Conservation (phyloP, 2,888 invertebrate species). For the Chorisops tibialis region DNA sequence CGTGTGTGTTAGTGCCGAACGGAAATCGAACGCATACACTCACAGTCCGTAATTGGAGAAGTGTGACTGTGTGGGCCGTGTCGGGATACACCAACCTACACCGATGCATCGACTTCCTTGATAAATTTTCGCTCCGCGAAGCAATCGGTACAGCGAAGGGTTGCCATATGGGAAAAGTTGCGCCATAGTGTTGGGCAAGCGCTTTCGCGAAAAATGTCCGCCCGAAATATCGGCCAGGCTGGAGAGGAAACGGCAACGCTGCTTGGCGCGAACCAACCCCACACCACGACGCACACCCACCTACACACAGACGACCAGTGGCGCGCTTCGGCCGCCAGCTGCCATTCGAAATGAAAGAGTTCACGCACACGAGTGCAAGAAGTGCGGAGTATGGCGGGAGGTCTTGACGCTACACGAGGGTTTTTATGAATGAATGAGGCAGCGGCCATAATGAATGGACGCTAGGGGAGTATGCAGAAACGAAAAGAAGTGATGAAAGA, state of each 20-base stretch:
- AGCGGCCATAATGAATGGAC: conserved; percentile 37
- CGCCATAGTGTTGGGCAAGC: not conserved
- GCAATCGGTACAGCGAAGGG: not conserved
- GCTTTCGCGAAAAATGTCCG: not conserved
- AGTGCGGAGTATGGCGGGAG: conserved; percentile 15
- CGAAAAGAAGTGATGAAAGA: not conserved
- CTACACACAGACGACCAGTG: not conserved
- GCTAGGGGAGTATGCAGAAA: not conserved
- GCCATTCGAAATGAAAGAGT: not conserved
- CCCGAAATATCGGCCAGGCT: not conserved
- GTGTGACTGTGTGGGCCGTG: not conserved
- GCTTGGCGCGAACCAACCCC: not conserved
- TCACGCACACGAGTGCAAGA: not conserved
- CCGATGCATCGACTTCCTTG: not conserved
- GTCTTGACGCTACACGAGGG: conserved; percentile 27
- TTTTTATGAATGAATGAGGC: conserved; percentile 37
- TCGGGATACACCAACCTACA: not conserved
- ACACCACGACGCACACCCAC: not conserved
- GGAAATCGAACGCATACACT: conserved; percentile 19
- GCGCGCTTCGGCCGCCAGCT: not conserved
- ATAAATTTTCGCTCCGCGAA: not conserved
- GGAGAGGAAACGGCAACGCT: not conserved
- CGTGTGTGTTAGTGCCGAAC: conserved; percentile 13
- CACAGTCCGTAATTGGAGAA: too few species aligned
- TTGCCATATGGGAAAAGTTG: not conserved